Evolutionary conservation across 2,113 vertebrate genomes (phyloP), one percentile per base, ranked within the genome.

Genomic region (Channa maculata): DNA sequence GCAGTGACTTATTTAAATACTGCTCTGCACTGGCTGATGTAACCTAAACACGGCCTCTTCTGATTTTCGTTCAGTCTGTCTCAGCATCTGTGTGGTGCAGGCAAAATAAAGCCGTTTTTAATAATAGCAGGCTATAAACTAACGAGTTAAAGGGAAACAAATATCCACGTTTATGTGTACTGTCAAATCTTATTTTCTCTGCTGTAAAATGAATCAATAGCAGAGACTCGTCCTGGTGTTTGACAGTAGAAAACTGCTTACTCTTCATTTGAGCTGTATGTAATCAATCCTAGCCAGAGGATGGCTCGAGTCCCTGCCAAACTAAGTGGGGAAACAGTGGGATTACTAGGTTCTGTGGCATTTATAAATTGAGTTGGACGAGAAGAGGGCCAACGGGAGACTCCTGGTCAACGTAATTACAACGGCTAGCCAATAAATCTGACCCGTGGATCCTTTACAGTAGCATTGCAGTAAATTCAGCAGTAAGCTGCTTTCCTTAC

Each of bases 351-450:
- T 71, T 71, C 77, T 15, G 82, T 89, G 90, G 90, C 90, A 92
- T 92, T 93, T 92, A 94, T 91, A 89, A 92, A 93, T 91, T 87
- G 90, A 90, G 76, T 64, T 78, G 84, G 89, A 91, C 24, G 71
- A 91, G 71, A 83, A 58, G 67, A 79, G 80, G 86, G 68, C 85
- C 86, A 87, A 67, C 49, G 39, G 83, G 88, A 90, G 86, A 86
- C 86, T 85, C 84, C 77, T 53, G 34, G 83, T 83, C 85, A 73
- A 73, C 77, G 55, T 90, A 94, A 94, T 92, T 93, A 93, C 91
- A 90, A 68, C 68, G 63, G 81, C 78, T 63, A 67, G 82, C 79
- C 81, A 77, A 94, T 93, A 93, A 90, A 93, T 93, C 84, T 62
- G 33, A 65, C 43, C 68, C 54, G 38, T 71, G 57, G 63, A 89